Evolutionary conservation across 2,113 vertebrate species (phyloP).

Genomic region (Nansenia antarctica): DNA sequence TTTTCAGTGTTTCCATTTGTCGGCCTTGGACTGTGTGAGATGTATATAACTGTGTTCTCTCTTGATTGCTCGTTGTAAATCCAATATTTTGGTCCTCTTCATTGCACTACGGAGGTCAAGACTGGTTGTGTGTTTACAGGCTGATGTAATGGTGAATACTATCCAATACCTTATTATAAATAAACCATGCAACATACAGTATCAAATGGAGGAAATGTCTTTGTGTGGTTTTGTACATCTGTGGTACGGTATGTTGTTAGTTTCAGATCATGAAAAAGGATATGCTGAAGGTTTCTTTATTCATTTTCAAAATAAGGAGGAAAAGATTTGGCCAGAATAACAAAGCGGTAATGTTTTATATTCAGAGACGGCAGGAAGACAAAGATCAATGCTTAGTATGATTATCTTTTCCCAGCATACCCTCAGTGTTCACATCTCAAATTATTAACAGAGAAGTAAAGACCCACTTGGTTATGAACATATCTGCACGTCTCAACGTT

Average conservation of each 20-base stretch:
- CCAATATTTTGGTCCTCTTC: slow-evolving; percentile 27
- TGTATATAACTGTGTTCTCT: slow-evolving; percentile 34
- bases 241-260: background rate
- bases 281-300: background rate
- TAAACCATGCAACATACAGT: slow-evolving; percentile 62
- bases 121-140: slow-evolving; percentile 49
- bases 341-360: background rate
- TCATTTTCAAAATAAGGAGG: too few relatives aligned
- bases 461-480: background rate
- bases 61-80: slow-evolving; percentile 24
- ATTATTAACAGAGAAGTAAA: too few relatives aligned
- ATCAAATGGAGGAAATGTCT: slow-evolving; percentile 32
- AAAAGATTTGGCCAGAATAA: background rate
- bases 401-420: background rate
- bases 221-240: background rate
- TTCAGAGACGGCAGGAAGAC: fast-evolving
- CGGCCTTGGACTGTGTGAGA: slow-evolving; percentile 22
- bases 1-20: slow-evolving; percentile 19
- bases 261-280: background rate
- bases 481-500: too few relatives aligned
- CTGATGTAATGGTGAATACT: slow-evolving; percentile 40
- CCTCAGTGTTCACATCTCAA: background rate
- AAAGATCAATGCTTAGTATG: background rate
- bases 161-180: slow-evolving; percentile 64
- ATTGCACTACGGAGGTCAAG: slow-evolving; percentile 62